Evolutionary conservation across 2,888 invertebrate species (phyloP), one percentile per base, ranked within the genome.

Genomic region (Plagodis pulveraria): DNA sequence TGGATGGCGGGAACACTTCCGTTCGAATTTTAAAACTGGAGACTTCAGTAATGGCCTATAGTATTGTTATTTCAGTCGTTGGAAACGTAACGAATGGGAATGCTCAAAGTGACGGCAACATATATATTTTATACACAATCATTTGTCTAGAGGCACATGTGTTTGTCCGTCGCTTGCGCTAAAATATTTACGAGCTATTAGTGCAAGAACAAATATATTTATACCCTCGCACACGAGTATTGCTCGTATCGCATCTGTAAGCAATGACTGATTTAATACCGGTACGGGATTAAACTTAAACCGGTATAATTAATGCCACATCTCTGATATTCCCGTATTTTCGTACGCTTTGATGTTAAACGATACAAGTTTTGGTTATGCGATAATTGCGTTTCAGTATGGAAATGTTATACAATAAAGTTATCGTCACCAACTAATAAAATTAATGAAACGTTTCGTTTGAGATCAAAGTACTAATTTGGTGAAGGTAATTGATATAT

Each of bases 101-200:
- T 81, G 84, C 84, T 85, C 82, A 80, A 83, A 87, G 86, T 86
- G 89, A 86, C 83, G 77, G 81, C 79, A 76, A 45, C 79, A 79
- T 83, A 80, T 83, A 80, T 85, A 84, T 87, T 84, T 89, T 89
- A 87, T 89, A 87, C 77, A 78, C 81, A 75, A 78, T 84, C 86
- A 90, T 91, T 90, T 91, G 89, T 91, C 83, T 80, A 67, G 71
- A 78, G 79, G 76, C 83, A 78, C 87, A 88, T 88, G 83, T 85
- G 83, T 22, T 22, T 81, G 83, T 81, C 80, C 77, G 74, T 70
- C 70, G 75, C 74, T 70, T 66, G 71, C 80, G 88, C 80, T 89
- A 91, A 92, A 86, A 87, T 91, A 91, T 91, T 91, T 91, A 92
- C 88, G 90, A 88, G 83, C 87, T 89, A 91, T 91, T 87, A 89